These are phyloP conservation scores for Crossocerus cetratus DNA, from an alignment of 2,888 invertebrate genomes.

Conservation along the genomic window DNA sequence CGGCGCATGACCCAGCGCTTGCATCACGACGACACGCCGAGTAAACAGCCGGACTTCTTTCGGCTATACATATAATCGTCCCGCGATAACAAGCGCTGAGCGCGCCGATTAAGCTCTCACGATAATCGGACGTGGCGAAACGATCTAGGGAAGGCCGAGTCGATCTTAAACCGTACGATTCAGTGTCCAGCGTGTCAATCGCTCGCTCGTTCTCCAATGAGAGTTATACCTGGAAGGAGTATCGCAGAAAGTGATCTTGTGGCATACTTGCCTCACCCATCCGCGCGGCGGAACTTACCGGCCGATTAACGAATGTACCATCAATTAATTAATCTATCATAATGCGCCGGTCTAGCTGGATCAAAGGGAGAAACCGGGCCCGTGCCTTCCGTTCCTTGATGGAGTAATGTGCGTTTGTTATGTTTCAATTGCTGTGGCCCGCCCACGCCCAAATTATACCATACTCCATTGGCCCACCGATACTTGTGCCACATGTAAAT, in stretches of 20 bases:
- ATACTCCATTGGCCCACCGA: slow-evolving; percentile 6
- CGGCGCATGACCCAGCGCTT: slow-evolving; percentile 29
- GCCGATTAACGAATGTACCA: slow-evolving; percentile 4
- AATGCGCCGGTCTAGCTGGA: slow-evolving; percentile 53
- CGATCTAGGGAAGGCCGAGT: too few species aligned
- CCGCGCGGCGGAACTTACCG: neutral
- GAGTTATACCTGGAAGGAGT: neutral
- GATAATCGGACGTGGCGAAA: slow-evolving; percentile 7
- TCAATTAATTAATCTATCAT: slow-evolving; percentile 57
- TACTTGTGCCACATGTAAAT: neutral
- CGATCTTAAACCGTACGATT: too few species aligned
- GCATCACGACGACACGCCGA: slow-evolving; percentile 35
- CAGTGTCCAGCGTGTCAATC: too few species aligned
- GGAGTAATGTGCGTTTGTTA: slow-evolving; percentile 75
- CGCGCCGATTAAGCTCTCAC: slow-evolving; percentile 39
- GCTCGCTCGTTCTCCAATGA: neutral
- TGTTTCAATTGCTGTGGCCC: slow-evolving; percentile 69
- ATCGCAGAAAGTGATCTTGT: neutral
- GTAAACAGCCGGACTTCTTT: slow-evolving; percentile 45
- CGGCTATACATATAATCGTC: slow-evolving; percentile 32
- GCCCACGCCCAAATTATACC: slow-evolving; percentile 68
- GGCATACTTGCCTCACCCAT: neutral
- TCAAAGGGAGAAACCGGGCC: slow-evolving; percentile 66
- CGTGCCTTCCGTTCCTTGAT: slow-evolving; percentile 71
- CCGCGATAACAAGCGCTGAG: slow-evolving; percentile 43